Base-by-base conservation (phyloP, 2,888 invertebrate genomes). In the Lepeophtheirus nordmannii region DNA sequence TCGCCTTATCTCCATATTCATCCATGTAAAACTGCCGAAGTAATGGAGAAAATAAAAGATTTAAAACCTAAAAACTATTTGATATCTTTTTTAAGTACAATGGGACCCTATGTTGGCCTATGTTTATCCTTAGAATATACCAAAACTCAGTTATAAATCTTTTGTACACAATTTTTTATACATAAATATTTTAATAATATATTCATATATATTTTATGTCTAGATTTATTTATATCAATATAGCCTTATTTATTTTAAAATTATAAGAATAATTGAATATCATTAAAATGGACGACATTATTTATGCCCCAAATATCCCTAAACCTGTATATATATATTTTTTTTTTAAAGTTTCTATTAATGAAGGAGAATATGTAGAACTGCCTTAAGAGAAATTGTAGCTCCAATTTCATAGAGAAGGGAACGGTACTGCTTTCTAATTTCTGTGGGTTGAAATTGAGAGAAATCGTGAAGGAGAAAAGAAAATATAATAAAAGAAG, bases 91-190 rank as follows among this genome's bases (percentile, higher is more conserved):
- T 17, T 61, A 2, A 61, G 61, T 39, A 30, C 37, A 11, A 37
- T 61, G 23, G 61, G 37, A 30, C 61, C 37, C 14, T 37, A 30
- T 30, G 61, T 61, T 22, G 61, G 61, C 23, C 38, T 61, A 37
- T n/a, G 1, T 30, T 30, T 61, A 22, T 23, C 37, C 30, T n/a
- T 30, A 17, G 37, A 61, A 30, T 61, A 61, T 61, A 7, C 58
- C 17, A 14, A 46, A 46, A 46, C 30, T 30, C 30, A 2, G 30
- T 30, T n/a, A 8, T 46, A 17, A 46, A 46, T 17, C 53, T 5
- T 14, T 46, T 46, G 8, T 46, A 5, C n/a, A 46, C 17, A 46
- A 46, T 46, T 14, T 17, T 5, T 14, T 46, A 46, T 46, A 46
- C 17, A 46, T 46, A 46, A n/a, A 46, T 46, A n/a, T 46, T 17